Evolutionary conservation across 2,888 invertebrate species (phyloP), one percentile per base, ranked within the genome.

Genomic region (Leptinotarsa tumamoca): DNA sequence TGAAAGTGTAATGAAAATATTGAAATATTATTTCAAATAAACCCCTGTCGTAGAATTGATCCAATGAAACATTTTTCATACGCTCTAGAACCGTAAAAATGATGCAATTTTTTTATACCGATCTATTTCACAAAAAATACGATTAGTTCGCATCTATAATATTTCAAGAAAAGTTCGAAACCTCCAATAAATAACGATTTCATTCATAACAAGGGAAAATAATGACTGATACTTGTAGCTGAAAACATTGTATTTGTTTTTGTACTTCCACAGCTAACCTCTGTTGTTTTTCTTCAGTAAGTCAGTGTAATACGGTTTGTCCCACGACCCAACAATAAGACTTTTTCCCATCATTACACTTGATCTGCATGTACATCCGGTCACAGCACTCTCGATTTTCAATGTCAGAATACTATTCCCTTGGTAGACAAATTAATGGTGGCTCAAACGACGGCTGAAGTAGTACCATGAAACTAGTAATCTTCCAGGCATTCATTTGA

Each of bases 311-410:
- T 87, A 86, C 85, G 85, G 83, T 85, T 84, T 87, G 87, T 88
- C 87, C 86, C 88, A 88, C 88, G 88, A 79, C 78, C 74, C 80
- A 87, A 88, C 87, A 88, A 88, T 88, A 81, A 86, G 78, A 78
- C 80, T 80, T 86, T 86, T 89, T 89, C 88, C 88, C 88, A 89
- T 89, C 88, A 88, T 89, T 89, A 89, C 88, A 87, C 87, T 85
- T 87, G 88, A 88, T 88, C 88, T 88, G 88, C 88, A 88, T 88
- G 88, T 85, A 88, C 87, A 88, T 87, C 87, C 87, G 87, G 84
- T 87, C 86, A 84, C 86, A 85, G 83, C 84, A 87, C 88, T 88
- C 88, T 87, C 87, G 87, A 86, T 88, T 87, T 88, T 88, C 88
- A 88, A 88, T 88, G 88, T 88, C 88, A 86, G 72, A 68, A 63